Evolutionary conservation across 2,797 vertebrate genomes (phyloP), one percentile per base, ranked within the genome.

Genomic region (Falco rusticolus): DNA sequence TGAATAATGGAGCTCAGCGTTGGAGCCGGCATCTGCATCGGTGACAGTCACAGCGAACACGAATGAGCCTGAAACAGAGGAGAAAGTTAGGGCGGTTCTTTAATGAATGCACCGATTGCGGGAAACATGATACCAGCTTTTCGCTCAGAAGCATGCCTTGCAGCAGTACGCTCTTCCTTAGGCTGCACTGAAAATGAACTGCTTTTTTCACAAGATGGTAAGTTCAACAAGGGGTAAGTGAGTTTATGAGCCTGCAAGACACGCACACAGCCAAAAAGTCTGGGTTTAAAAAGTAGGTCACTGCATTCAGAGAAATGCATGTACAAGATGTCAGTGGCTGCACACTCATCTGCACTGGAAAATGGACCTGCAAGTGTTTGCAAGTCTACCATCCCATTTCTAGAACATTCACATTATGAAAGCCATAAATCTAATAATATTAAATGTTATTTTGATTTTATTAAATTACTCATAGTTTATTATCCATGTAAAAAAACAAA

Each of bases 1-100:
- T 31, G 99, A 99, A 96, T 99, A 99, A 96, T 99, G 99, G 57
- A 99, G 98, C 95, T 99, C 98, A 1, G 99, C 98, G 2, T 99
- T 99, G 81, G 99, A 98, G 25, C 99, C 99, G 0, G 98, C 97
- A 86, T 99, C 99, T 11, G 99, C 99, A 47, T 99, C 99, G 0
- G 99, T 99, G 91, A 99, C 99, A 0, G 99, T 99, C 28, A 99
- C 99, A 0, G 99, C 99, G 97, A 99, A 99, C 82, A 99, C 99
- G 33, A 99, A 98, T 0, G 99, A 98, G 53, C 99, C 99, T 99
- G 90, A 53, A 97, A 96, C 4, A 8, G 31, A 97, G 76, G 90
- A 94, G 29, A 94, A 70, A 90, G 21, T 51, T 15, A 89, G 41
- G 20, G 25, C 76, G 76, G 51, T 39, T 93, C 65, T 93, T 39